Base-by-base conservation (phyloP, 1,140 invertebrate genomes). In the Drosophila suzukii region DNA sequence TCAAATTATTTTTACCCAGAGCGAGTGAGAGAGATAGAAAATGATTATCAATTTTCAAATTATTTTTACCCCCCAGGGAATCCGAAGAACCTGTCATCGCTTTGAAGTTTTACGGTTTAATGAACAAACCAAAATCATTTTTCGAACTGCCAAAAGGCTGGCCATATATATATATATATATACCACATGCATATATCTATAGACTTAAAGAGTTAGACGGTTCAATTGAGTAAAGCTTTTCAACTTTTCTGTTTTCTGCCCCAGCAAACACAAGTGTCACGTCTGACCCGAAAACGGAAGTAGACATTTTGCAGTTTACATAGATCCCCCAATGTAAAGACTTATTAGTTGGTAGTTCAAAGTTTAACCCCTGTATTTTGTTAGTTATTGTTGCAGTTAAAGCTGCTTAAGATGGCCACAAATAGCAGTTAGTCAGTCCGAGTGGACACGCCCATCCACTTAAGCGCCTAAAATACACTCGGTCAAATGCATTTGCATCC, bases 11-110 rank as follows among this genome's bases (percentile, higher is more conserved):
- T 63, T 20, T 50, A 30, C 38, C 61, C 32, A 41, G 7, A 53
- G 60, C 53, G 65, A 62, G n/a, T n/a, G 34, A 67, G 20, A 41
- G 10, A 53, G 60, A 67, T 38, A 62, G 24, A 67, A 30, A 55
- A 56, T 75, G 70, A 62, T 75, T 75, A 63, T 63, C 59, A 75
- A 75, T 75, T 75, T 75, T 63, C 17, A 44, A 75, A 75, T 75
- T 38, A 75, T 75, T 75, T 63, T 20, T 50, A 30, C 51, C 24
- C 59, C 50, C 32, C 59, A 49, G 38, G 71, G 32, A 11, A 41
- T 4, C 17, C 27, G 32, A 46, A 65, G 24, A 53, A 24, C 32
- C 56, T 55, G 30, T 65, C 60, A 36, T 41, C 53, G 67, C 53
- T 71, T 71, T 58, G 54, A 71, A 50, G 53, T 50, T 50, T 53